phyloP scores from a whole-genome alignment of 2,888 invertebrate genomes.

The Eupithecia subumbrata region DNA sequence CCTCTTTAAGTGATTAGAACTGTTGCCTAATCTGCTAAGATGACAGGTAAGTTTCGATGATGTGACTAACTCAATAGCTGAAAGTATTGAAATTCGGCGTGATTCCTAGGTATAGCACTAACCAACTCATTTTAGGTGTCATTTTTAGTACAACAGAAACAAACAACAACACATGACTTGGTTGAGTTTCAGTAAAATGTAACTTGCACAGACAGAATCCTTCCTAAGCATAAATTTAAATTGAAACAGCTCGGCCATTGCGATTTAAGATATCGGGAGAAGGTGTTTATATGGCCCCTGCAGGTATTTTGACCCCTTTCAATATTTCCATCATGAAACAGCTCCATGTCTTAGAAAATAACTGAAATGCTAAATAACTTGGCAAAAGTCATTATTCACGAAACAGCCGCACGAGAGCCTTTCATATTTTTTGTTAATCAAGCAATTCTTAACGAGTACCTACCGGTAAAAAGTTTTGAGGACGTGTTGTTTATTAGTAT shows the following conservation, averaged over 20 bases:
- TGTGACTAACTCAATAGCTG: slow-evolving; percentile 1
- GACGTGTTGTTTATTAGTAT: too few relatives aligned
- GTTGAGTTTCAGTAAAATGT: neutral
- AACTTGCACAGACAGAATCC: neutral
- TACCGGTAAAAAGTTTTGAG: too few relatives aligned
- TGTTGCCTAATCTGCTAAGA: slow-evolving; percentile 13
- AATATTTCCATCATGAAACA: too few relatives aligned
- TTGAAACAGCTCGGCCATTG: neutral
- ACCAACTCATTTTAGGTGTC: neutral
- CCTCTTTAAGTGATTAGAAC: slow-evolving; percentile 60
- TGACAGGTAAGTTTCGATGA: slow-evolving; percentile 25
- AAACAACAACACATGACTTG: neutral
- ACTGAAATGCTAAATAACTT: too few relatives aligned
- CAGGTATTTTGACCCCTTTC: too few relatives aligned
- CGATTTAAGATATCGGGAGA: neutral
- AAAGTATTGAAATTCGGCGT: neutral
- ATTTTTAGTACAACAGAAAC: neutral
- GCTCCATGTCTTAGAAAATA: too few relatives aligned
- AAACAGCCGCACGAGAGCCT: too few relatives aligned
- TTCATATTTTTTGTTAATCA: too few relatives aligned
- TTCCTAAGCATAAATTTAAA: neutral
- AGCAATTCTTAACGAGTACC: too few relatives aligned
- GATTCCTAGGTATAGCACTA: neutral
- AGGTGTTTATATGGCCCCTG: too few relatives aligned
- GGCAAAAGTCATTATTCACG: too few relatives aligned